Percentiles rank a stretch among this genome's conserved stretches.
Conservation (phyloP, 2,797 vertebrate genomes). For the Cyclura pinguis region DNA sequence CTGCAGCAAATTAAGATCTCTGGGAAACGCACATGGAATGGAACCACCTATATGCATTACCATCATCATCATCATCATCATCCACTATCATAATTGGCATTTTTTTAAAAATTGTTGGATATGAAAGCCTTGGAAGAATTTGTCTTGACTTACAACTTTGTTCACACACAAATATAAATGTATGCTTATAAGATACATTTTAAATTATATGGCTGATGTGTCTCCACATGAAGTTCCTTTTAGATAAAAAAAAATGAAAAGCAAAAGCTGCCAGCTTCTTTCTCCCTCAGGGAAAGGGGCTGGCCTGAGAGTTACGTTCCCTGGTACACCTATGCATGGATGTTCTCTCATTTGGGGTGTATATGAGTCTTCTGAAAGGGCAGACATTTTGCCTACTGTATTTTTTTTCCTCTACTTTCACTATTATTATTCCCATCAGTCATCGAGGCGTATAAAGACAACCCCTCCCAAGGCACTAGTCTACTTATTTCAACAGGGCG, state of each 20-base stretch:
- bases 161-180: neutral
- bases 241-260: conserved; percentile 13
- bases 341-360: neutral
- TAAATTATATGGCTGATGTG: neutral
- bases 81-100: neutral
- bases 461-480: too few species aligned
- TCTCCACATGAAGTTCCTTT: conserved; percentile 9
- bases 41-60: neutral
- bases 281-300: neutral
- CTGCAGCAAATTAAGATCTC: neutral
- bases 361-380: neutral
- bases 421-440: too few species aligned
- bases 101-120: conserved; percentile 3
- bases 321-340: neutral
- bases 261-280: neutral
- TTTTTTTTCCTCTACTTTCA: neutral
- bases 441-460: neutral
- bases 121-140: neutral
- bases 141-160: neutral
- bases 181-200: conserved; percentile 34
- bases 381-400: neutral
- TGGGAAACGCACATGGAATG: neutral
- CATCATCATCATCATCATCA: neutral
- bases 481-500: neutral
- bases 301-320: too few species aligned